A percentile compares a stretch with the other conserved stretches of the same genome.
phyloP scores from a whole-genome alignment of 2,888 invertebrate species.

The Loripinus fragilis region DNA sequence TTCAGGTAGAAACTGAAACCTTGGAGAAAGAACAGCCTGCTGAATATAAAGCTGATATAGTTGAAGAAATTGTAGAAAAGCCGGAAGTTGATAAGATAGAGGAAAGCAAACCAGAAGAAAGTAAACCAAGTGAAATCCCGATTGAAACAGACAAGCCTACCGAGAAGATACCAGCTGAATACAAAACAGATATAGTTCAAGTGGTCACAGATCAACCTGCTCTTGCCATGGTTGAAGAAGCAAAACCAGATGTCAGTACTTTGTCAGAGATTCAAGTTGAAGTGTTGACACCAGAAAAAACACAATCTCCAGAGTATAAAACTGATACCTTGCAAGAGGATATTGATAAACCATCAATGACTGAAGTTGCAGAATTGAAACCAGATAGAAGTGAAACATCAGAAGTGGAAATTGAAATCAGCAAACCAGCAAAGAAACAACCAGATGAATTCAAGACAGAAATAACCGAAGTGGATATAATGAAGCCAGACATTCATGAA shows the following conservation, averaged over 20 bases:
- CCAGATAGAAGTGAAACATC: slow-evolving; percentile 5
- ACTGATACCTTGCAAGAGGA: slow-evolving; percentile 53
- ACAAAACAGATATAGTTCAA: slow-evolving; percentile 50
- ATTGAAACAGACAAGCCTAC: neutral
- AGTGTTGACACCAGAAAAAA: slow-evolving; percentile 31
- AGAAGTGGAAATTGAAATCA: slow-evolving; percentile 24
- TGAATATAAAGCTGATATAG: neutral
- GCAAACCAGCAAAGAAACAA: slow-evolving; percentile 30
- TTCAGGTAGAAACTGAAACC: slow-evolving; percentile 19
- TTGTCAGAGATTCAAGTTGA: slow-evolving; percentile 34
- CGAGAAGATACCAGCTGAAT: slow-evolving; percentile 40
- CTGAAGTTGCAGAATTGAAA: slow-evolving; percentile 53
- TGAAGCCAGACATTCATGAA: slow-evolving; percentile 35
- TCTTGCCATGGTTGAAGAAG: slow-evolving; percentile 19
- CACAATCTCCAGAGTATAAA: slow-evolving; percentile 48
- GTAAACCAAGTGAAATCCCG: neutral
- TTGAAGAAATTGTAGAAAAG: neutral
- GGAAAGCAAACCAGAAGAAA: neutral
- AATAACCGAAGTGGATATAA: slow-evolving; percentile 22
- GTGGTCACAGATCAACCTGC: slow-evolving; percentile 30
- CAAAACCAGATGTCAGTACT: slow-evolving; percentile 29
- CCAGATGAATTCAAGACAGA: slow-evolving; percentile 41
- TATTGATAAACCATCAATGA: slow-evolving; percentile 51
- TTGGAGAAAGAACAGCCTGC: slow-evolving; percentile 35
- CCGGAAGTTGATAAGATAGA: neutral